These are phyloP conservation scores for Galerucella pusilla DNA, from an alignment of 2,888 invertebrate species.

Conservation along the genomic window DNA sequence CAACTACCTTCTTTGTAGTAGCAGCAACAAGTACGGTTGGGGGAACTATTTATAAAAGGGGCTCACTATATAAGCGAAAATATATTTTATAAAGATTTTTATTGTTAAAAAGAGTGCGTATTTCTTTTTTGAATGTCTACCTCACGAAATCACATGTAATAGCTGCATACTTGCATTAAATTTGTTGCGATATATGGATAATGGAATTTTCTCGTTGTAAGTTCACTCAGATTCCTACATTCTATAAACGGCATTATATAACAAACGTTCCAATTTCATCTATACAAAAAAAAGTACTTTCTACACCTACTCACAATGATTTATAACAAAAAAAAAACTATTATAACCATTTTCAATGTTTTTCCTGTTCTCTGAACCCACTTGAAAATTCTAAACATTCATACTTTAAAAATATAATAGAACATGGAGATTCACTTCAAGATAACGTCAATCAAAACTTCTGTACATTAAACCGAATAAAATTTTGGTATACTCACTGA, in stretches of 20 bases:
- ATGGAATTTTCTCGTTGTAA: too few relatives aligned
- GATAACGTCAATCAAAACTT: slow-evolving; percentile 32
- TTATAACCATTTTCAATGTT: not conserved
- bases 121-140: too few relatives aligned
- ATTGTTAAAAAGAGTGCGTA: too few relatives aligned
- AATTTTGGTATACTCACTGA: slow-evolving; percentile 3
- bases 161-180: too few relatives aligned
- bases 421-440: slow-evolving; percentile 24
- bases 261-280: not conserved
- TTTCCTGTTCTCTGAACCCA: not conserved
- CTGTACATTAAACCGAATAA: slow-evolving; percentile 21
- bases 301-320: not conserved
- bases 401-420: slow-evolving; percentile 16
- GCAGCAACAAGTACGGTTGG: not conserved
- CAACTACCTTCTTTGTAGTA: not conserved
- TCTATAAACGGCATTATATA: not conserved
- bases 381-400: not conserved
- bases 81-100: too few relatives aligned
- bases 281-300: not conserved
- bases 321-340: not conserved
- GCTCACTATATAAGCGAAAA: too few relatives aligned
- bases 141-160: too few relatives aligned
- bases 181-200: too few relatives aligned
- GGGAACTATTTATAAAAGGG: too few relatives aligned
- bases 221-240: not conserved